Evolutionary conservation across 2,113 vertebrate genomes (phyloP), one percentile per base, ranked within the genome.

Genomic region (Hippocampus barbouri): DNA sequence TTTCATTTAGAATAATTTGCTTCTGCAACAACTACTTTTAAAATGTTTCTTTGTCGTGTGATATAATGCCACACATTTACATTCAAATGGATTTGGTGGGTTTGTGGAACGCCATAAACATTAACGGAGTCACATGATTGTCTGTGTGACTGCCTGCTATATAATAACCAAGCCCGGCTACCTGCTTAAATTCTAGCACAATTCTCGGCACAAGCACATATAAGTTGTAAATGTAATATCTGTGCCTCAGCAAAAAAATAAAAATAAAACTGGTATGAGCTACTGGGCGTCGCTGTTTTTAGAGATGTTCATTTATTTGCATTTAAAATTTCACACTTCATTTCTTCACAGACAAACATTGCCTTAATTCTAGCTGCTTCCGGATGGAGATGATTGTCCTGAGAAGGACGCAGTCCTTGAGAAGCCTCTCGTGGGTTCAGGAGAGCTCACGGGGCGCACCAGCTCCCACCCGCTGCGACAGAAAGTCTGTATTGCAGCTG

Each of bases 401-500:
- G 76, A 86, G 82, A 74, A 88, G 88, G 83, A 87, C 84, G 40
- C 91, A 92, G 74, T 92, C 94, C 45, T 79, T 93, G 68, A 91
- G 68, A 74, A 80, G 75, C 20, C 76, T 93, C 30, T 85, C 85
- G 53, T 84, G 47, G 62, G 69, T 11, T 73, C 83, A 86, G 65
- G 86, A 83, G 66, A 79, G 68, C 70, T 83, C 85, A 77, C 79
- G 85, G 89, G 53, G 16, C 53, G 76, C 18, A 83, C 76, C 85
- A 65, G 56, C 84, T 16, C 60, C 56, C 8, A 71, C 53, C 18
- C 40, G 18, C 78, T 87, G 86, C 87, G 78, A 82, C 56, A 91
- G 83, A 66, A 94, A 90, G 75, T 90, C 93, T 23, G 94, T 95
- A 66, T 93, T 91, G 9, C 90, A 94, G 66, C 73, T 96, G 70